These are phyloP conservation scores for Aphrocallistes beatrix DNA, from an alignment of 37 sponge, comb jelly and placozoan genomes.

Conservation along the genomic window DNA sequence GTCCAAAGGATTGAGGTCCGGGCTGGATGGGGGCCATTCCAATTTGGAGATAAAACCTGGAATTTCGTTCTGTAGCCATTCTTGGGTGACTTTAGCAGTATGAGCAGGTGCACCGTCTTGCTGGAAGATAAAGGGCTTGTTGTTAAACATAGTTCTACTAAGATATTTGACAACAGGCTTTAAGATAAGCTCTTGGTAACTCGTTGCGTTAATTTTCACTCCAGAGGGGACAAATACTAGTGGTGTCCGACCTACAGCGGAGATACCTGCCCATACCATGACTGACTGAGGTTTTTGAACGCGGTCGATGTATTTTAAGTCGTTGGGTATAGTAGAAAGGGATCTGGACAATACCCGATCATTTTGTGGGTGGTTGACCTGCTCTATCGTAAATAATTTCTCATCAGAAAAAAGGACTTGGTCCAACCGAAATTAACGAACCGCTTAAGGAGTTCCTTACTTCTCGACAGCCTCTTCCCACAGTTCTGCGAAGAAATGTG, in stretches of 20 bases:
- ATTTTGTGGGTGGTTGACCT: neutral
- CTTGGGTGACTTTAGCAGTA: neutral
- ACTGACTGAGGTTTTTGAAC: neutral
- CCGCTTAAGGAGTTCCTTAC: neutral
- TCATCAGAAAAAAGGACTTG: neutral
- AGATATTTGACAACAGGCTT: neutral
- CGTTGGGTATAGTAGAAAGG: neutral
- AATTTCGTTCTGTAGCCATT: neutral
- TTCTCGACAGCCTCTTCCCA: neutral
- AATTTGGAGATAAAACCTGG: neutral
- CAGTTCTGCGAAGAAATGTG: neutral
- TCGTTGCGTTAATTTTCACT: neutral
- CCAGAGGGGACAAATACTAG: neutral
- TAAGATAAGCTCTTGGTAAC: neutral
- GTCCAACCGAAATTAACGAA: neutral
- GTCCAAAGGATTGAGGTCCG: too few relatives aligned
- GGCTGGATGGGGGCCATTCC: neutral
- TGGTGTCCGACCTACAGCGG: neutral
- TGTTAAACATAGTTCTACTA: neutral
- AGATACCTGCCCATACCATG: neutral
- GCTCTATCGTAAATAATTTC: neutral
- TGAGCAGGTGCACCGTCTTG: neutral
- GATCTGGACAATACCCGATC: neutral
- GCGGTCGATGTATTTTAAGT: neutral
- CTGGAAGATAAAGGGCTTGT: neutral